Evolutionary conservation across 2,888 invertebrate genomes (phyloP), one percentile per base, ranked within the genome.

Genomic region (Rhorus exstirpatorius): DNA sequence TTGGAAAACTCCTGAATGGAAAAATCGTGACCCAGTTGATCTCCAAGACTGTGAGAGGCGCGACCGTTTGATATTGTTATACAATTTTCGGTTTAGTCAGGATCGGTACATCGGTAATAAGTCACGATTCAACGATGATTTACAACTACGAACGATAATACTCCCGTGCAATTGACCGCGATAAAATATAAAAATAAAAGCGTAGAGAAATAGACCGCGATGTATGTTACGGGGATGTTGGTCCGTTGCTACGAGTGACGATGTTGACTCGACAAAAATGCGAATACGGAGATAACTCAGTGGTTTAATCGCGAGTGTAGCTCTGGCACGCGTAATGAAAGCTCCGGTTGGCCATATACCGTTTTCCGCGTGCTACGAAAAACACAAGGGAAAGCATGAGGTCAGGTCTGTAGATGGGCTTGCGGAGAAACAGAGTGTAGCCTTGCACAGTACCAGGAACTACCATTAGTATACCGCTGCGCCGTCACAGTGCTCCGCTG

Each of bases 251-350:
- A 17, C 61, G 55, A 71, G 78, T 83, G 84, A 87, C 87, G 87
- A 86, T 86, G 86, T 79, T 81, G 88, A 87, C 84, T 86, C 85
- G 88, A 86, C 88, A 90, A 91, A 92, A 92, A 92, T 90, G 90
- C 89, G 88, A 87, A 87, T 88, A 87, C 86, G 88, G 61, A 80
- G 88, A 91, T 91, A 91, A 91, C 88, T 91, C 90, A 90, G 89
- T 76, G 90, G 89, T 90, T 90, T 92, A 92, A 92, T 91, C 91
- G 90, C 87, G 87, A 88, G 86, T 86, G 88, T 75, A 84, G 86
- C 84, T 87, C 86, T 83, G 87, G 88, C 88, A 87, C 86, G 89
- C 88, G 89, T 91, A 92, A 92, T 92, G 90, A 92, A 91, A 91
- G 88, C 86, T 83, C 76, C 55, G 60, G 49, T 53, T 17, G 7